Evolutionary conservation across 2,888 invertebrate genomes (phyloP), one percentile per base, ranked within the genome.

Genomic region (Polymixis lichenea): DNA sequence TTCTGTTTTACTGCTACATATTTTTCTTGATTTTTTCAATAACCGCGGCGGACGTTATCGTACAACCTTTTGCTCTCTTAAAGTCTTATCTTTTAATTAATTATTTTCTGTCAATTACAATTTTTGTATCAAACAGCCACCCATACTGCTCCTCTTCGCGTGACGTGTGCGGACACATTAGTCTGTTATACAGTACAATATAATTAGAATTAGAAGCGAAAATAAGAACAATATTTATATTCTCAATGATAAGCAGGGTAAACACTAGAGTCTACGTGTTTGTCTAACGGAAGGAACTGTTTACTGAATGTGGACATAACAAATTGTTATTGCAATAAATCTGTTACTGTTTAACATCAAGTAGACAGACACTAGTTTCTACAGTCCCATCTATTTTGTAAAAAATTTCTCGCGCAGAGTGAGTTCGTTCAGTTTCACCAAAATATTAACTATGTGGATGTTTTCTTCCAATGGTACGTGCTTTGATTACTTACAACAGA

Each of bases 11-110:
- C 60, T 70, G 38, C 55, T 75, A 77, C 67, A 82, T 78, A 77
- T 88, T 88, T 86, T 86, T 87, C 82, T 78, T 81, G 84, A 84
- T 84, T 89, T 86, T 86, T 85, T 86, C 75, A 86, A 82, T 84
- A 82, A 82, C 67, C 77, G 46, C 70, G 25, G 15, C 65, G 56
- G 25, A 7, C 70, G 53, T 87, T 90, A 92, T 92, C 90, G 67
- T 68, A 25, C 81, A 89, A 90, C 93, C 90, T 91, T 87, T 91
- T 90, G 89, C 88, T 87, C 89, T 87, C 79, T 81, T 89, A 78
- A 80, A 82, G 69, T 82, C 84, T 92, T 91, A 93, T 94, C 91
- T 89, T 89, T 90, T 86, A 91, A 92, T 92, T 91, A 91, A 90
- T 85, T 72, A 78, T 85, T 87, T 88, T 88, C 86, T 87, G 86